Evolutionary conservation across 2,113 vertebrate species (phyloP).

Genomic region (Seriola dumerili): DNA sequence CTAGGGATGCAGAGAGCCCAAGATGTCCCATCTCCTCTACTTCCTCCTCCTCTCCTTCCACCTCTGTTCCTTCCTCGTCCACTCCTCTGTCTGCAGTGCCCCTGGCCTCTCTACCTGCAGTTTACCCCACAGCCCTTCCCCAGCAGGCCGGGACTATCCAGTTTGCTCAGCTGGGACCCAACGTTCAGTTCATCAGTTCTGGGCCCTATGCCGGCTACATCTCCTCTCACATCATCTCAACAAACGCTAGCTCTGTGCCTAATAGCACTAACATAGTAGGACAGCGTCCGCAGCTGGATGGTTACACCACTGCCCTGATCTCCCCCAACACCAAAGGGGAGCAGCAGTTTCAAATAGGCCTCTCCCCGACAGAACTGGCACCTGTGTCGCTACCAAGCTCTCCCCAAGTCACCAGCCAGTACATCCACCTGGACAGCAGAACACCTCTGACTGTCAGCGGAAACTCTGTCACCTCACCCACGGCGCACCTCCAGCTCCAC

Average conservation of each 20-base stretch:
- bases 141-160: constrained; percentile 92
- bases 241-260: constrained; percentile 83
- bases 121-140: constrained; percentile 89
- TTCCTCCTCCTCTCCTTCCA: constrained; percentile 67
- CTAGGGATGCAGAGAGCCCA: constrained; percentile 86
- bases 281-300: constrained; percentile 91
- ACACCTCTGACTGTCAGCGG: constrained; percentile 88
- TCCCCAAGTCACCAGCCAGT: constrained; percentile 90
- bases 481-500: constrained; percentile 91
- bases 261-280: constrained; percentile 83
- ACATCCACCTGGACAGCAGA: constrained; percentile 93
- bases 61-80: constrained; percentile 64
- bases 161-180: constrained; percentile 93
- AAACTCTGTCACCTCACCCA: constrained; percentile 84
- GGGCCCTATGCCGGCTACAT: constrained; percentile 96
- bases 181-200: constrained; percentile 96
- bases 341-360: constrained; percentile 89
- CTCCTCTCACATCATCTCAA: constrained; percentile 94
- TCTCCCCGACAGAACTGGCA: constrained; percentile 89
- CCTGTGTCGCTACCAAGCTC: constrained; percentile 88
- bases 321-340: constrained; percentile 89
- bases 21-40: constrained; percentile 83
- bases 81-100: constrained; percentile 86
- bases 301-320: constrained; percentile 92
- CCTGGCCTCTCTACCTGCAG: constrained; percentile 90